phyloP scores from a whole-genome alignment of 1,140 invertebrate species.

The Apolygus lucorum region DNA sequence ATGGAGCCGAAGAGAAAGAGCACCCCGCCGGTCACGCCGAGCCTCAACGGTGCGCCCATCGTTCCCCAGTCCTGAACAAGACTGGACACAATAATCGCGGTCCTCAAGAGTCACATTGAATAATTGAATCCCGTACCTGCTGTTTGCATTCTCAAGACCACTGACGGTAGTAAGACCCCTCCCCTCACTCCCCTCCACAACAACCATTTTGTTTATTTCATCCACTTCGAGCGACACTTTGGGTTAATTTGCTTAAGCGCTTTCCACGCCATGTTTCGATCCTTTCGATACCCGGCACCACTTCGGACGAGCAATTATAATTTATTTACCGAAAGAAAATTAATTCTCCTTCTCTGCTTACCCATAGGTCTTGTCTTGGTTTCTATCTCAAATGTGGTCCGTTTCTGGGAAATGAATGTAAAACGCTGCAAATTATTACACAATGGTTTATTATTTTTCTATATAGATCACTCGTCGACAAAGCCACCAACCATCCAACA shows the following conservation, averaged over 20 bases:
- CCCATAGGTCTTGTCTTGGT: no score
- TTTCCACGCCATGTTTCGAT: neutral
- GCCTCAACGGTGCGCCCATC: conserved; percentile 24
- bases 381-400: no score
- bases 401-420: no score
- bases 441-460: no score
- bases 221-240: neutral
- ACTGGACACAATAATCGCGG: conserved; percentile 12
- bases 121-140: neutral
- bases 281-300: neutral
- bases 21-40: conserved; percentile 23
- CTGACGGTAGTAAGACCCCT: no score
- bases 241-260: neutral
- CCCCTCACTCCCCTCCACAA: no score
- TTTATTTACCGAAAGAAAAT: neutral
- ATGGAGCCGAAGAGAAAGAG: conserved; percentile 22
- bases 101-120: neutral
- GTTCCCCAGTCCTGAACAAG: neutral
- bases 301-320: neutral
- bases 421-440: no score
- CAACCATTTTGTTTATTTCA: neutral
- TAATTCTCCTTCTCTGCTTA: no score
- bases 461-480: no score
- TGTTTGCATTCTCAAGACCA: neutral
- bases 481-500: no score